Base-by-base conservation (phyloP, 2,797 vertebrate species). In the Simalia tracyae region DNA sequence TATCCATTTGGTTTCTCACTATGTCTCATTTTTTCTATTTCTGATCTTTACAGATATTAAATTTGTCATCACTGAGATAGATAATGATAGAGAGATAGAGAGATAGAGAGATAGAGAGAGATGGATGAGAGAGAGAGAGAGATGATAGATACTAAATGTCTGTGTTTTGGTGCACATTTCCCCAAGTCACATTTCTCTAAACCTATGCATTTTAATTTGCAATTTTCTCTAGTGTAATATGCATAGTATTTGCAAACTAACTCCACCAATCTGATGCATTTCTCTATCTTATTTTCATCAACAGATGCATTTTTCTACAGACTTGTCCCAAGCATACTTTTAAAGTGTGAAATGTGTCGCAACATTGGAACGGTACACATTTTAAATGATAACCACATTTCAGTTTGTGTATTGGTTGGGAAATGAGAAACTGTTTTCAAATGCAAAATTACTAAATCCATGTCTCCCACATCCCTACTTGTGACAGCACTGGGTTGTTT, bases 401-500 rank as follows among this genome's bases (percentile, higher is more conserved):
- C 19, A 46, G 8, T 22, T 36, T 42, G 36, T 8, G 8, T 42
- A 22, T 3, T 3, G 7, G 8, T 81, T 1, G 17, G 19, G 8
- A 42, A 81, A 81, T 10, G 36, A 46, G 36, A 81, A 24, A 19
- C 1, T 1, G 7, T 19, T 22, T 76, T 76, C 72, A 42, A 42
- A 76, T 3, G 8, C 1, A 19, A 22, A 36, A 22, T 81, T 42
- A 19, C 17, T 42, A 11, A 42, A 36, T 9, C 8, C 17, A 10
- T 46, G 8, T 46, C 36, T 81, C 36, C 72, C 72, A 10, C 7
- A 1, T 81, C 31, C 72, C 72, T 19, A 10, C 36, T 42, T 22
- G 72, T 46, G 92, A 92, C 60, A 59, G 92, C 84, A 12, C 89
- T 93, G 89, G 61, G 87, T 26, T 66, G 7, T 57, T 76, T 31